Evolutionary conservation across 1,140 invertebrate genomes (phyloP).

Genomic region (Plectus sambesii): DNA sequence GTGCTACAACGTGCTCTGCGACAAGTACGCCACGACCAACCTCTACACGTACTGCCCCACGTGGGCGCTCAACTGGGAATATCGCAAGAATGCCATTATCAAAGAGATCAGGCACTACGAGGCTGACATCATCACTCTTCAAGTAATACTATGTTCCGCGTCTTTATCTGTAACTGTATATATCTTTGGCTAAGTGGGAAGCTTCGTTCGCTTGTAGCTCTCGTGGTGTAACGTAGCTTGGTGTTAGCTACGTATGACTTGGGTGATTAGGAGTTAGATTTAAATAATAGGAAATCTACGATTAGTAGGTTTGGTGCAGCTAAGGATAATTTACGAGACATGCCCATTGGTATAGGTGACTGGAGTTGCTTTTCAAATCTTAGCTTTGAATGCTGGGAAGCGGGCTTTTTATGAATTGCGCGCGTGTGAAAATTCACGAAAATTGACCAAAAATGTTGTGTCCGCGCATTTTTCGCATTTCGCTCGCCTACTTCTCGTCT

Average conservation of each 20-base stretch:
- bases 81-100: slow-evolving; percentile 91
- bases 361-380: slow-evolving; percentile 1
- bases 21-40: slow-evolving; percentile 88
- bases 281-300: slow-evolving; percentile 6
- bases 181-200: not conserved
- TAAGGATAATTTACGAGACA: too few species aligned
- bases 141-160: too few species aligned
- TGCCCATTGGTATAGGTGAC: too few species aligned
- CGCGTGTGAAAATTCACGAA: too few species aligned
- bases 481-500: too few species aligned
- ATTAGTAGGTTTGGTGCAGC: too few species aligned
- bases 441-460: too few species aligned
- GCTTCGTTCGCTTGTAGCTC: not conserved
- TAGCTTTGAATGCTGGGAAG: slow-evolving; percentile 7
- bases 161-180: slow-evolving; percentile 10
- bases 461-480: too few species aligned
- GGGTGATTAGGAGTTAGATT: not conserved
- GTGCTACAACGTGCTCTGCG: slow-evolving; percentile 98
- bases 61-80: slow-evolving; percentile 95
- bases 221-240: not conserved
- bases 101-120: slow-evolving; percentile 87
- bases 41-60: slow-evolving; percentile 92
- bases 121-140: slow-evolving; percentile 93
- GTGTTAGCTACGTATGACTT: slow-evolving; percentile 4
- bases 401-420: slow-evolving; percentile 5